These are phyloP conservation scores for Brachionus calyciflorus DNA, from an alignment of 1,140 invertebrate genomes.

Conservation along the genomic window DNA sequence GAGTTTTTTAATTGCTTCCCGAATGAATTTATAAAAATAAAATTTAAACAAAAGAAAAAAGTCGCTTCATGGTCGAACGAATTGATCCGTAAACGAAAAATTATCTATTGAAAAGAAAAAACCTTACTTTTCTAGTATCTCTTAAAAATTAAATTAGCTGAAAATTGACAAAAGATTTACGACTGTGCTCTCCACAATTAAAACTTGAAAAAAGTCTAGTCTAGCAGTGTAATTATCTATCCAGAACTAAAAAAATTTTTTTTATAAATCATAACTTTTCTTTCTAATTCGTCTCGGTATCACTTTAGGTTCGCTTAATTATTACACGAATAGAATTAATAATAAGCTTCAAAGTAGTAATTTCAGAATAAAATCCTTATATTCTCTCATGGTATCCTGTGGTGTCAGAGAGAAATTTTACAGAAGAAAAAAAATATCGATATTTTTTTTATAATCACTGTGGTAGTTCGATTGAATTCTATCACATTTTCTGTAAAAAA, in stretches of 20 bases:
- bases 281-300: too few relatives aligned
- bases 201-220: background rate
- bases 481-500: slow-evolving; percentile 20
- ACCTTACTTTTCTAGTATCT: background rate
- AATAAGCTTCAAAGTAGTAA: background rate
- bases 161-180: background rate
- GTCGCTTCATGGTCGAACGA: slow-evolving; percentile 1
- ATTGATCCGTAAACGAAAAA: slow-evolving; percentile 25
- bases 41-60: background rate
- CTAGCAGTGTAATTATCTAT: slow-evolving; percentile 2
- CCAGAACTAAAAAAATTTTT: too few relatives aligned
- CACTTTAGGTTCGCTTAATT: background rate
- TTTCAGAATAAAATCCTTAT: background rate
- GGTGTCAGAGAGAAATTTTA: slow-evolving; percentile 14
- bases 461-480: slow-evolving; percentile 37
- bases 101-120: background rate
- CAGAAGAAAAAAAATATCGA: too few relatives aligned
- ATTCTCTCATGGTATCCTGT: slow-evolving; percentile 26
- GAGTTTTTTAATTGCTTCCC: too few relatives aligned
- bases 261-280: too few relatives aligned
- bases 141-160: slow-evolving; percentile 31
- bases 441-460: slow-evolving; percentile 4
- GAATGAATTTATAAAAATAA: too few relatives aligned
- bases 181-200: background rate
- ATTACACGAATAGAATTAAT: background rate